phyloP scores from a whole-genome alignment of 2,797 vertebrate species.

The Eidolon dupreanum region DNA sequence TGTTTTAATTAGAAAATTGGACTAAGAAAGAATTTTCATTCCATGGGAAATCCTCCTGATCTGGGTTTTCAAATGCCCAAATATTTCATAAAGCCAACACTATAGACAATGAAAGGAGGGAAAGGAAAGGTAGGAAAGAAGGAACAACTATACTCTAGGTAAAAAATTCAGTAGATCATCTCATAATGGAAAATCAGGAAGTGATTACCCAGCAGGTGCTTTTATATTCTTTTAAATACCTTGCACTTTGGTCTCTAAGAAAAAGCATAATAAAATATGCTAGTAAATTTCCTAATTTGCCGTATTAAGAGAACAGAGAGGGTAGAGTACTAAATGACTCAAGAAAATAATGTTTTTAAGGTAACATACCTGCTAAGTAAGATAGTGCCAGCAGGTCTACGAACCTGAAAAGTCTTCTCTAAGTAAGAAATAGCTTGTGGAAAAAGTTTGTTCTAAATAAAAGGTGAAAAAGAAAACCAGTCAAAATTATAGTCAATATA shows the following conservation, averaged over 20 bases:
- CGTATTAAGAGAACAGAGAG: neutral
- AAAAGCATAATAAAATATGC: neutral
- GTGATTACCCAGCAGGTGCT: neutral
- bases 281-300: neutral
- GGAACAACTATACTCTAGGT: neutral
- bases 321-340: neutral
- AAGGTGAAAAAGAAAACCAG: conserved; percentile 18
- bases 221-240: neutral
- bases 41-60: neutral
- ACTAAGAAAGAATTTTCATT: conserved; percentile 3
- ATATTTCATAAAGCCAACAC: neutral
- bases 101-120: neutral
- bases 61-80: neutral
- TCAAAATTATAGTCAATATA: conserved; percentile 33
- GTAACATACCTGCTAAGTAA: conserved; percentile 93
- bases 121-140: neutral
- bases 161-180: neutral
- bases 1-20: neutral
- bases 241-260: neutral
- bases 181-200: neutral
- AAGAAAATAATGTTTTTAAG: neutral
- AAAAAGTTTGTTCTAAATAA: conserved; percentile 93
- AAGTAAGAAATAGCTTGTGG: conserved; percentile 97
- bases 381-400: conserved; percentile 90
- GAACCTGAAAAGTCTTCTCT: conserved; percentile 94